A percentile compares a stretch with the other conserved stretches of the same genome.
phyloP scores from a whole-genome alignment of 2,113 vertebrate species.

The Damaliscus lunatus region DNA sequence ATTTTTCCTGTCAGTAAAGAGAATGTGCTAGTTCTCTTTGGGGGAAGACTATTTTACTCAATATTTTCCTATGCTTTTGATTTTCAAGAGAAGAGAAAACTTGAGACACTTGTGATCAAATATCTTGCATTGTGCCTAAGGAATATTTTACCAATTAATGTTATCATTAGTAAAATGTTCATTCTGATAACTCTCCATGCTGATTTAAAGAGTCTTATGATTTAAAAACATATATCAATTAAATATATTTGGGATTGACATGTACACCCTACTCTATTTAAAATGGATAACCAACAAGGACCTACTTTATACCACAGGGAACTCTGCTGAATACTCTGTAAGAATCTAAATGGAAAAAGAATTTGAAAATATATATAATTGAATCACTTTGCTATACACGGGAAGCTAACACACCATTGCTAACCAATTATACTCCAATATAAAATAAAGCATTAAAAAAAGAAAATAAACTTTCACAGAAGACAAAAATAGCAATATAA shows the following conservation, averaged over 20 bases:
- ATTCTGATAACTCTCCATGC: background rate
- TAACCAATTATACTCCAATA: too few relatives aligned
- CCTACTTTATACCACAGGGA: too few relatives aligned
- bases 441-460: background rate
- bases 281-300: too few relatives aligned
- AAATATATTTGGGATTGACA: background rate
- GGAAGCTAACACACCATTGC: too few relatives aligned
- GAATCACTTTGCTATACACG: too few relatives aligned
- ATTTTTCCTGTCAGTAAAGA: background rate
- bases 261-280: too few relatives aligned
- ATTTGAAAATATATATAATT: too few relatives aligned
- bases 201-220: background rate
- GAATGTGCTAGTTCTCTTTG: background rate
- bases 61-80: background rate
- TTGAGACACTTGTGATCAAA: background rate
- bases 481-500: background rate
- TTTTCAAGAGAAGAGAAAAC: background rate
- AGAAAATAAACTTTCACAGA: background rate
- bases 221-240: background rate
- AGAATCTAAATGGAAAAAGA: too few relatives aligned
- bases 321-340: too few relatives aligned
- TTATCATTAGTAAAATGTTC: background rate
- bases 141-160: slow-evolving; percentile 1
- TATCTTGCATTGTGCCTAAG: background rate
- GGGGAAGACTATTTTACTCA: background rate